Evolutionary conservation across 2,113 vertebrate species (phyloP), one percentile per base, ranked within the genome.

Genomic region (Rhea pennata): DNA sequence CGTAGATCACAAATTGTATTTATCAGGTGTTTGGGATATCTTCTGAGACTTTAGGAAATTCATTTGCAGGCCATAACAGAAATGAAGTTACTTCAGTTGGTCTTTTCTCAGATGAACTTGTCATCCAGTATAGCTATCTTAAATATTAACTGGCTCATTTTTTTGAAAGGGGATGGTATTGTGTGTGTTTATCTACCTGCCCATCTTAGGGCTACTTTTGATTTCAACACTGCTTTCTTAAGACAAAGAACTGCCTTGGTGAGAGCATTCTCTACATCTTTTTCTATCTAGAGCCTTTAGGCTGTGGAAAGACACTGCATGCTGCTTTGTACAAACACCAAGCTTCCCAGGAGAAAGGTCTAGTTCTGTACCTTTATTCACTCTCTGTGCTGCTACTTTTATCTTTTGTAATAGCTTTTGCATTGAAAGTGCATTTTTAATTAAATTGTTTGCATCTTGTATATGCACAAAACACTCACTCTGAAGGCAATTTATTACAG

Each of bases 391-490:
- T 31, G 71, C 5, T 83, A 62, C 69, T 96, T 96, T 96, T 96
- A 87, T 92, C 92, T 82, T 77, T 70, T 79, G 5, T 72, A 95
- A 83, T 46, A 83, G 36, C 73, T 88, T 78, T 69, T 81, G 36
- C 88, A 50, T 90, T 93, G 40, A 92, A 96, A 88, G 84, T 84
- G 33, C 66, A 27, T 90, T 94, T 94, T 96, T 88, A 93, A 92
- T 95, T 92, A 93, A 94, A 89, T 82, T 78, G 80, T 93, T 93
- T 93, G 80, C 80, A 87, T 96, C 73, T 84, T 87, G 48, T 90
- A 58, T 79, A 70, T 62, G 66, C 56, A 88, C 88, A 94, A 84
- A 87, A 39, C 58, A 53, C 84, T 93, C 36, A 92, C 51, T 95
- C 89, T 76, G 92, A 96, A 86, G 70, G 77, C 36, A 87, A 79